These are phyloP conservation scores for Falcunculus frontatus DNA, from an alignment of 2,113 vertebrate species.

Conservation along the genomic window DNA sequence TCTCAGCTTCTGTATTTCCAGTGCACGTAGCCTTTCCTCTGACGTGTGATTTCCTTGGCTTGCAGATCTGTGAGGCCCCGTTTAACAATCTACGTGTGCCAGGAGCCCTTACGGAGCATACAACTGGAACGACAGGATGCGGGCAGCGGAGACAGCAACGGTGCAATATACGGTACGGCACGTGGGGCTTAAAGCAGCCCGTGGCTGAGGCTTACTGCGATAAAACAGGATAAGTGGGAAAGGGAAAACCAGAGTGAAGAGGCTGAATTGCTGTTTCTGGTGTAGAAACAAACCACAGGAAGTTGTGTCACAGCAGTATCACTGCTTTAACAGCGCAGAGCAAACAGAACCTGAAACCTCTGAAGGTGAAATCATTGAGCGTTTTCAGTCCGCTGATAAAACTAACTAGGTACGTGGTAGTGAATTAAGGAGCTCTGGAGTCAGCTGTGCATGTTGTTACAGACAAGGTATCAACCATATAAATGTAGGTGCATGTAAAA, in stretches of 20 bases:
- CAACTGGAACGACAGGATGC: constrained; percentile 75
- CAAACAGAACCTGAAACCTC: neutral
- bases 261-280: neutral
- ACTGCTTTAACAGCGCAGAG: neutral
- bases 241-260: neutral
- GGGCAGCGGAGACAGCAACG: constrained; percentile 74
- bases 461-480: neutral
- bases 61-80: constrained; percentile 88
- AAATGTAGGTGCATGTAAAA: neutral
- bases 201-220: too few species aligned
- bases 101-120: constrained; percentile 73
- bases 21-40: neutral
- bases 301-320: fast-evolving
- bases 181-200: fast-evolving
- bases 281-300: fast-evolving
- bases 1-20: neutral
- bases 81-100: constrained; percentile 87
- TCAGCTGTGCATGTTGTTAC: neutral
- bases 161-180: constrained; percentile 82
- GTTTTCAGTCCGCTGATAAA: neutral
- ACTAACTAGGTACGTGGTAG: neutral
- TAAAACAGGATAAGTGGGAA: fast-evolving
- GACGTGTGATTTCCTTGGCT: fast-evolving
- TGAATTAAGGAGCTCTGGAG: neutral
- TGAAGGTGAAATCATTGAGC: neutral